phyloP scores from a whole-genome alignment of 2,113 vertebrate genomes.

The Caracal caracal region DNA sequence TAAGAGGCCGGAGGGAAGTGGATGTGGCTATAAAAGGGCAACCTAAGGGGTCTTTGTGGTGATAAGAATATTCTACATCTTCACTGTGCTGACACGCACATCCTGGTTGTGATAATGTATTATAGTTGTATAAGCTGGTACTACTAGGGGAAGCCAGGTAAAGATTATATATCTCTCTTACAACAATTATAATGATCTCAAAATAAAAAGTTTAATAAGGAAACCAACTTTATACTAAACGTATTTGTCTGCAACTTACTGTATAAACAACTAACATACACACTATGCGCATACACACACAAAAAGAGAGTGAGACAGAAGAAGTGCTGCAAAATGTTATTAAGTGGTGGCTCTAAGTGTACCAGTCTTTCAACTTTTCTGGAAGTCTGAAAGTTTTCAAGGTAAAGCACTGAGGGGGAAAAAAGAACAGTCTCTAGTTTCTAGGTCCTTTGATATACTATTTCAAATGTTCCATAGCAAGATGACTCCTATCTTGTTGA shows the following conservation, averaged over 20 bases:
- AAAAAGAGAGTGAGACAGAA: neutral
- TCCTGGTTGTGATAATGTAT: neutral
- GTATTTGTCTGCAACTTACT: neutral
- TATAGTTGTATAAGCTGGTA: neutral
- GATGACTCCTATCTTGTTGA: neutral
- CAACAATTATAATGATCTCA: neutral
- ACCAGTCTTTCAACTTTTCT: conserved; percentile 9
- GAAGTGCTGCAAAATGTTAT: conserved; percentile 8
- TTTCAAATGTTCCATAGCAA: neutral
- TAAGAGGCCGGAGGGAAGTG: neutral
- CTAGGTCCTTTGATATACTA: neutral
- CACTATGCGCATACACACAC: neutral
- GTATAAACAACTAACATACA: neutral
- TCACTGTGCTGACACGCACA: neutral
- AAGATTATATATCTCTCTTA: neutral
- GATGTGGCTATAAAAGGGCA: neutral
- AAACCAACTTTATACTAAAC: neutral
- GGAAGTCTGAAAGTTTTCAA: neutral
- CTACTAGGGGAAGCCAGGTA: neutral
- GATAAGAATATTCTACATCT: neutral
- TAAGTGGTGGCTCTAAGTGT: neutral
- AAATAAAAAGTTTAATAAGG: conserved; percentile 10
- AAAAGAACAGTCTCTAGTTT: neutral
- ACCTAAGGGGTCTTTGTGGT: neutral
- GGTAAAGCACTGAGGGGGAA: neutral